Evolutionary conservation across 2,888 invertebrate genomes (phyloP).

Genomic region (Proisotoma minuta): DNA sequence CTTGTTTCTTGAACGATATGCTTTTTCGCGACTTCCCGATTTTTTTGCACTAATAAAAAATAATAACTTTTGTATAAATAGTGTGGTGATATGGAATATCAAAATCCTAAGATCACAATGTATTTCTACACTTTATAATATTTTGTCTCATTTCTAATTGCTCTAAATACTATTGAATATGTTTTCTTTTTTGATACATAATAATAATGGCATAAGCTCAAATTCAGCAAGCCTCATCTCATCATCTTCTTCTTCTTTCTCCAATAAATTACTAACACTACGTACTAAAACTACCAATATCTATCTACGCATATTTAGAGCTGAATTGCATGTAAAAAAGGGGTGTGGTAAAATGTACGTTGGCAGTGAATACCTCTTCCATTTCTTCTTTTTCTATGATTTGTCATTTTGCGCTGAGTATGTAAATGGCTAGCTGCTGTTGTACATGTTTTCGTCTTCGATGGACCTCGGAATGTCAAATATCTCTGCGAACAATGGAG

Average conservation of each 20-base stretch:
- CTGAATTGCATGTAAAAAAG: too few species aligned
- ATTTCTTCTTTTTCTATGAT: neutral
- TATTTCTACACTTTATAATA: neutral
- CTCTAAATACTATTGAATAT: neutral
- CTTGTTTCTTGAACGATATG: too few species aligned
- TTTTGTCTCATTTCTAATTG: neutral
- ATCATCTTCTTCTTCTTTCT: too few species aligned
- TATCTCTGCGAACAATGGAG: conserved; percentile 91
- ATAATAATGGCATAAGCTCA: conserved; percentile 10
- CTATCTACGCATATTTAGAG: conserved; percentile 27
- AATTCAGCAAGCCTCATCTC: neutral
- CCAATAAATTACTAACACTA: too few species aligned
- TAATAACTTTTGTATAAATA: too few species aligned
- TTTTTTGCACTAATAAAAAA: too few species aligned
- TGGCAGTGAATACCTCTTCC: neutral
- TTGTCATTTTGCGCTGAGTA: too few species aligned
- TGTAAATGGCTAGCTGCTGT: conserved; percentile 37
- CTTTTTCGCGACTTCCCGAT: too few species aligned
- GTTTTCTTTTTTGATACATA: neutral
- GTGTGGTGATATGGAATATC: neutral
- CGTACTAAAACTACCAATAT: too few species aligned
- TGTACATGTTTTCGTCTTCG: conserved; percentile 56
- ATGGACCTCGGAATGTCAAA: conserved; percentile 90
- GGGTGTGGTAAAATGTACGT: neutral
- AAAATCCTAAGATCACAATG: neutral